A percentile compares a stretch with the other conserved stretches of the same genome.
Conservation (phyloP, 2,888 invertebrate genomes). For the Linyphia triangularis region DNA sequence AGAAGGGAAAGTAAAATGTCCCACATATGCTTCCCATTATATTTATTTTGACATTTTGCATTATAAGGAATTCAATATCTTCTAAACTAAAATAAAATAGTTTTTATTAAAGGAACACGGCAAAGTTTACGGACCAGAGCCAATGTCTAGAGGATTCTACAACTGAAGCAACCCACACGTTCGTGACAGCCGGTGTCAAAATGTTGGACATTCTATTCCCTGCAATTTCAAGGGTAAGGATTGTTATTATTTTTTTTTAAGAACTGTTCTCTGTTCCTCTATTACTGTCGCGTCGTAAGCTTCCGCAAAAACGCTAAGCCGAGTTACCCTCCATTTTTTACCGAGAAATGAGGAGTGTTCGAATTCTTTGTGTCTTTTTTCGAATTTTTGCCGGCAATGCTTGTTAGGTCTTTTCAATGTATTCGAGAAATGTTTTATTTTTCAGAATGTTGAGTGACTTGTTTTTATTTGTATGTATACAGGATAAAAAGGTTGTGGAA, state of each 20-base stretch:
- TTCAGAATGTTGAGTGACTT: no score
- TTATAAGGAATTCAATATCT: neutral
- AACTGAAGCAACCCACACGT: conserved; percentile 26
- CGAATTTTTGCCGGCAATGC: neutral
- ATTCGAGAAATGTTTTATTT: neutral
- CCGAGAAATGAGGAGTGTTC: neutral
- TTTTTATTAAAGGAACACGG: neutral
- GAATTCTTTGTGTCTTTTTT: neutral
- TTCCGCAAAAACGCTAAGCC: neutral
- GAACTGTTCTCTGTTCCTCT: neutral
- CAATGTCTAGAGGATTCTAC: conserved; percentile 11
- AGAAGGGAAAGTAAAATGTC: no score
- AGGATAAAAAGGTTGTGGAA: no score
- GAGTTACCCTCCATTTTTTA: neutral
- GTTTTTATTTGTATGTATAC: no score
- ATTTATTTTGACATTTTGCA: neutral
- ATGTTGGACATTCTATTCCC: conserved; percentile 31
- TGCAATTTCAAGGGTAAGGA: neutral
- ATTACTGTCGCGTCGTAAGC: neutral
- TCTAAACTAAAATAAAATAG: neutral
- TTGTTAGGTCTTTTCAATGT: neutral
- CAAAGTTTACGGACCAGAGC: neutral
- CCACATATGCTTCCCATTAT: no score
- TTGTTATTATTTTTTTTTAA: neutral
- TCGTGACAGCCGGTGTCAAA: conserved; percentile 60